Evolutionary conservation across 1,140 invertebrate genomes (phyloP).

Genomic region (Copidosoma floridanum): DNA sequence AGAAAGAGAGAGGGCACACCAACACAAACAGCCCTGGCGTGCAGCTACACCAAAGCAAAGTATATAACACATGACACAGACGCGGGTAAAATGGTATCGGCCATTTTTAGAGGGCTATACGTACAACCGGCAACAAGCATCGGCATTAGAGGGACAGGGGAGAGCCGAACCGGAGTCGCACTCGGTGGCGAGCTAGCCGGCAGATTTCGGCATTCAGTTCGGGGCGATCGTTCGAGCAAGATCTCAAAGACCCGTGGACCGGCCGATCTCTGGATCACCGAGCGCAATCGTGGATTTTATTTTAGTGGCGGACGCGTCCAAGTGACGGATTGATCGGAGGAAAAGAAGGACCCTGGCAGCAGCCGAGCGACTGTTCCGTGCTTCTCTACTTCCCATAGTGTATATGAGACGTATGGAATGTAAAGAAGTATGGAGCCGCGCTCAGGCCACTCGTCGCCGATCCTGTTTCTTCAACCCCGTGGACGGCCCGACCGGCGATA

Average conservation of each 20-base stretch:
- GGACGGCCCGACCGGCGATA: not conserved
- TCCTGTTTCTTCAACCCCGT: too few species aligned
- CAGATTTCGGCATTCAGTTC: constrained; percentile 55
- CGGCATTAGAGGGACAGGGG: too few species aligned
- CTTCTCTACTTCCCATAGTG: constrained; percentile 97
- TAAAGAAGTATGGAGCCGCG: constrained; percentile 94
- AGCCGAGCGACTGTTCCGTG: constrained; percentile 74
- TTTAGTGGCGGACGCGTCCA: too few species aligned
- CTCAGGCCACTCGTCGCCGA: constrained; percentile 40
- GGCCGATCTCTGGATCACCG: not conserved
- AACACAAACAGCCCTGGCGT: not conserved
- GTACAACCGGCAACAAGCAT: too few species aligned
- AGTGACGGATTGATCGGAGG: too few species aligned
- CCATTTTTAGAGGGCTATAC: constrained; percentile 58
- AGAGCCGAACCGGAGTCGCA: too few species aligned
- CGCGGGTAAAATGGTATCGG: too few species aligned
- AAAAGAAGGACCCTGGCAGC: too few species aligned
- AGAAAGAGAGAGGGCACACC: constrained; percentile 14
- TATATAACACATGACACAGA: too few species aligned
- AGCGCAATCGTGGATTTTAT: too few species aligned
- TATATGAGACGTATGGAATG: constrained; percentile 86
- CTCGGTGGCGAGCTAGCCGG: constrained; percentile 38
- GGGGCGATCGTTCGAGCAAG: constrained; percentile 47
- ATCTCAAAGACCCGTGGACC: constrained; percentile 10
- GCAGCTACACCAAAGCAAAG: too few species aligned